Base-by-base conservation (phyloP, 2,113 vertebrate species). In the Cebus imitator region DNA sequence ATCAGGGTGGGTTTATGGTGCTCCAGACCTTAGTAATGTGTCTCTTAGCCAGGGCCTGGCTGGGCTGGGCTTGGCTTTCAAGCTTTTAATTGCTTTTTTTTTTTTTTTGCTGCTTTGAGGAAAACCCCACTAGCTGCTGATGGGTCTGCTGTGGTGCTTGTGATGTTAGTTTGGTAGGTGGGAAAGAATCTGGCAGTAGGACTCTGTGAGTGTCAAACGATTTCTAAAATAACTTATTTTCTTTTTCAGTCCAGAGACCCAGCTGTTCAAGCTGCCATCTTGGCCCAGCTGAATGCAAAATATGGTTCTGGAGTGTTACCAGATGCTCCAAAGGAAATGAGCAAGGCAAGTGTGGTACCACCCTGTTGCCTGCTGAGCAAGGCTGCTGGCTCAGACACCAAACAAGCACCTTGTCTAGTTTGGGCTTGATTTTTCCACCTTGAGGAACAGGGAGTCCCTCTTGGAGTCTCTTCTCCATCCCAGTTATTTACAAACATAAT, bases 221-320 rank as follows among this genome's bases (percentile, higher is more conserved):
- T 86, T 84, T 95, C 70, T 64, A 76, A 95, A 94, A 76, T 93
- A 91, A 85, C 57, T 84, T 87, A 37, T 32, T 94, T 91, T 97
- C 0, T 2, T 12, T 75, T 79, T 89, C 96, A 99, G 99, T 99
- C 99, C 91, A 99, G 99, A 99, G 99, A 99, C 98, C 99, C 99
- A 30, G 99, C 99, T 66, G 99, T 99, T 94, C 99, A 99, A 57
- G 99, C 99, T 98, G 99, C 99, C 97, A 99, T 99, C 96, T 99
- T 99, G 68, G 99, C 99, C 86, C 99, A 99, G 95, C 98, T 99
- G 91, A 99, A 99, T 98, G 99, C 99, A 98, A 99, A 99, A 97
- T 99, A 99, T 0, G 99, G 99, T 81, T 99, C 99, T 48, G 99
- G 99, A 86, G 99, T 99, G 0, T 97, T 98, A 87, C 98, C 98